Conservation (phyloP, 2,797 vertebrate genomes). For the Acrossocheilus wenchowensis region DNA sequence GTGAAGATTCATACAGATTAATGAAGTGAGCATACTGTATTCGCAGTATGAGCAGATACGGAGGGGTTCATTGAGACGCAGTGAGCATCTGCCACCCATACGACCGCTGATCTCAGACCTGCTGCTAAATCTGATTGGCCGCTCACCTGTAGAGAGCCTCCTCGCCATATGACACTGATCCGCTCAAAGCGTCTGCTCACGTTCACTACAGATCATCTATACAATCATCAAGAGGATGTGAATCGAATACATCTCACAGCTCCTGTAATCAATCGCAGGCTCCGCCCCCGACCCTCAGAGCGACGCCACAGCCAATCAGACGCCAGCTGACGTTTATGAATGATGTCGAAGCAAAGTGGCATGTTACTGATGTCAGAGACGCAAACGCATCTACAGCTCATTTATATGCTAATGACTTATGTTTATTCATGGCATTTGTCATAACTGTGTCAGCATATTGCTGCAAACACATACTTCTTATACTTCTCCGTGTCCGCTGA, state of each 20-base stretch:
- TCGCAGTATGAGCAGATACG: not conserved
- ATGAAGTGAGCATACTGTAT: not conserved
- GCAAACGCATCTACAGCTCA: not conserved
- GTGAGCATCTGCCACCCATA: not conserved
- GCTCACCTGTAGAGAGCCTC: conserved; percentile 1
- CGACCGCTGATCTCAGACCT: not conserved
- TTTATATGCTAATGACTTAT: conserved; percentile 42
- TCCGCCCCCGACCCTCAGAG: not conserved
- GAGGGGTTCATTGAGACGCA: not conserved
- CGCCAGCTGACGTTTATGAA: not conserved
- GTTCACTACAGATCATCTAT: not conserved
- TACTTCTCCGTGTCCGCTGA: conserved; percentile 45
- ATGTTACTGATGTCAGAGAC: not conserved
- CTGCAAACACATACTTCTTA: conserved; percentile 56
- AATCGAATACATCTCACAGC: not conserved
- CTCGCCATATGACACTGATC: not conserved
- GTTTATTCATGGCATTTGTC: conserved; percentile 45
- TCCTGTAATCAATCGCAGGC: not conserved
- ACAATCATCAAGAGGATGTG: not conserved
- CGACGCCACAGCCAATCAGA: conserved; percentile 2
- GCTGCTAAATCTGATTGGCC: not conserved
- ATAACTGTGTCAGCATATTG: conserved; percentile 58
- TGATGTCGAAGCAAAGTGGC: not conserved
- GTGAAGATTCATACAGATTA: not conserved
- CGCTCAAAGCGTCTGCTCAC: not conserved